Evolutionary conservation across 2,888 invertebrate genomes (phyloP).

Genomic region (Stegana nigrithorax): DNA sequence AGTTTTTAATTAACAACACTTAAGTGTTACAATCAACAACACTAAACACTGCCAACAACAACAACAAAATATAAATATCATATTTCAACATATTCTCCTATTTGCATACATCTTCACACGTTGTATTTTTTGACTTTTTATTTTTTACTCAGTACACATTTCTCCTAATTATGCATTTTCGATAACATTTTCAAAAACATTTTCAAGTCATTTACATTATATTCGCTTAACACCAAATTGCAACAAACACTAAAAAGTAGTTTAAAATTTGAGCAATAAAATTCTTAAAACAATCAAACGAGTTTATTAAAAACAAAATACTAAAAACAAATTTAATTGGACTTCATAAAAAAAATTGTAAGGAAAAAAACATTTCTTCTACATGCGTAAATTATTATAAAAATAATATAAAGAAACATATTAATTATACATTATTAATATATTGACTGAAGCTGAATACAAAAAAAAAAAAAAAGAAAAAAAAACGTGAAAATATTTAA

Average conservation of each 20-base stretch:
- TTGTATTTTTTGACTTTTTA: too few species aligned
- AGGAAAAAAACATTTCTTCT: background rate
- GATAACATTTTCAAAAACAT: background rate
- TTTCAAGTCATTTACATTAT: background rate
- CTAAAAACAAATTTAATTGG: too few species aligned
- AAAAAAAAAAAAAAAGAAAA: background rate
- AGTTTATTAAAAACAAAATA: background rate
- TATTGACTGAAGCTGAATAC: constrained; percentile 9
- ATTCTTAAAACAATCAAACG: background rate
- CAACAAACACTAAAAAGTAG: too few species aligned
- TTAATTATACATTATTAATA: background rate
- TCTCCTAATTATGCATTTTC: too few species aligned
- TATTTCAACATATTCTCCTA: too few species aligned
- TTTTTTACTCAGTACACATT: too few species aligned
- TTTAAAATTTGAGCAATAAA: background rate
- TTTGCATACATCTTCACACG: background rate
- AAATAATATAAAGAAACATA: too few species aligned
- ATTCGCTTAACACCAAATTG: too few species aligned
- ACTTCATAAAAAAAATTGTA: background rate
- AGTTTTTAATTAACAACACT: background rate
- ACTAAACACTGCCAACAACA: constrained; percentile 3
- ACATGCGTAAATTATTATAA: background rate
- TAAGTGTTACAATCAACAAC: too few species aligned
- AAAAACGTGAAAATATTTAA: background rate
- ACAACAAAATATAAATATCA: too few species aligned